Conservation (phyloP, 2,113 vertebrate genomes). For the Ictalurus punctatus region DNA sequence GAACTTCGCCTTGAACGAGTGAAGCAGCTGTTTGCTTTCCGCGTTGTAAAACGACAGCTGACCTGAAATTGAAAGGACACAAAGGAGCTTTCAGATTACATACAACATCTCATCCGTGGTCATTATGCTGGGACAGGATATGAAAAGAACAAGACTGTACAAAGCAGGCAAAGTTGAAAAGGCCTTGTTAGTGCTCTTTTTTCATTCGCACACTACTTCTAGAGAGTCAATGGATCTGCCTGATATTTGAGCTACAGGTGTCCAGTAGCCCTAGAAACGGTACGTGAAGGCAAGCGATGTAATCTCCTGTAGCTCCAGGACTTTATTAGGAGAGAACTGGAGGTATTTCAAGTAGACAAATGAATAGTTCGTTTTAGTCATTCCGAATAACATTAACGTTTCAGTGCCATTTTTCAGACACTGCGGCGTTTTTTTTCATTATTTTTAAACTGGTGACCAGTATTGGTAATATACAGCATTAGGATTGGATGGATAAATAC, state of each 20-base stretch:
- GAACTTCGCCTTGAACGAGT: slow-evolving; percentile 90
- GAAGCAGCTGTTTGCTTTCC: slow-evolving; percentile 80
- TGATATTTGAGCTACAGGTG: slow-evolving; percentile 42
- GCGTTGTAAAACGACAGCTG: slow-evolving; percentile 88
- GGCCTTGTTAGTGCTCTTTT: slow-evolving; percentile 7
- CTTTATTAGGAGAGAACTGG: not conserved
- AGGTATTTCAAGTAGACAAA: not conserved
- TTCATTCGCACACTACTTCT: not conserved
- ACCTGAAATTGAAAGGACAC: slow-evolving; percentile 71
- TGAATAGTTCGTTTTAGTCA: not conserved
- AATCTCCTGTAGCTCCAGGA: slow-evolving; percentile 30
- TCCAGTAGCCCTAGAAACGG: slow-evolving; percentile 19
- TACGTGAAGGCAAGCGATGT: slow-evolving; percentile 5
- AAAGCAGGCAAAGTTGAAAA: not conserved
- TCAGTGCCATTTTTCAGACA: not conserved
- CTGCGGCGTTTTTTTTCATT: not conserved
- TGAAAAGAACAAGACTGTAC: not conserved
- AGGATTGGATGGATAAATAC: not conserved
- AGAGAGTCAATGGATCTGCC: slow-evolving; percentile 39
- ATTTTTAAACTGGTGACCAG: not conserved
- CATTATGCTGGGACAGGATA: not conserved
- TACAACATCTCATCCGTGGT: not conserved
- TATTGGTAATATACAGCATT: not conserved
- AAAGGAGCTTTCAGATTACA: not conserved
- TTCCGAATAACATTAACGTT: not conserved